Conservation (phyloP, 2,113 vertebrate species). For the Melospiza melodia region DNA sequence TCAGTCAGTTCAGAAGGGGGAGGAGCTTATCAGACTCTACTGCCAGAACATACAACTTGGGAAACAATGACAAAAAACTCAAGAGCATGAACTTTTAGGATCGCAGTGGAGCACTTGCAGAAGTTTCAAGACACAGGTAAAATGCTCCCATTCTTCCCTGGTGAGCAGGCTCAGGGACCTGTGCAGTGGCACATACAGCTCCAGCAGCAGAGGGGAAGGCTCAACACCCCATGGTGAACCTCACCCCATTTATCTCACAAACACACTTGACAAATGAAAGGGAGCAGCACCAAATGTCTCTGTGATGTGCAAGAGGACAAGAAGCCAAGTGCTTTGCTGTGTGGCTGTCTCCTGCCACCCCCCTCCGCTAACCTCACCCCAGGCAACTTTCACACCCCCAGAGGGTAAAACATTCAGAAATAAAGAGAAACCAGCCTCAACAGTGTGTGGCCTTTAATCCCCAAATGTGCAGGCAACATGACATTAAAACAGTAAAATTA, state of each 20-base stretch:
- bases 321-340: neutral
- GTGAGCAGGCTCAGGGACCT: no score
- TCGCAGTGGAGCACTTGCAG: neutral
- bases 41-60: neutral
- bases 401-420: neutral
- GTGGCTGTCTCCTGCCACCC: neutral
- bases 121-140: neutral
- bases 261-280: neutral
- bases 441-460: neutral
- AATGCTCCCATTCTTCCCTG: neutral
- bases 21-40: neutral
- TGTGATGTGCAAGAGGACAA: fast-evolving
- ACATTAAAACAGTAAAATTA: neutral
- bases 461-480: neutral
- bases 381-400: neutral
- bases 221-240: neutral
- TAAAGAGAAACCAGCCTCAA: neutral
- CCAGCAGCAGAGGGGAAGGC: neutral
- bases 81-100: neutral
- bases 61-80: neutral
- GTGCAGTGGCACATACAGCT: fast-evolving
- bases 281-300: neutral
- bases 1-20: neutral
- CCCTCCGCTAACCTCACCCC: neutral
- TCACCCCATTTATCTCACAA: neutral